Percentiles rank a stretch among this genome's conserved stretches.
Evolutionary conservation across 2,113 vertebrate species (phyloP).

Genomic region (Carassius auratus): DNA sequence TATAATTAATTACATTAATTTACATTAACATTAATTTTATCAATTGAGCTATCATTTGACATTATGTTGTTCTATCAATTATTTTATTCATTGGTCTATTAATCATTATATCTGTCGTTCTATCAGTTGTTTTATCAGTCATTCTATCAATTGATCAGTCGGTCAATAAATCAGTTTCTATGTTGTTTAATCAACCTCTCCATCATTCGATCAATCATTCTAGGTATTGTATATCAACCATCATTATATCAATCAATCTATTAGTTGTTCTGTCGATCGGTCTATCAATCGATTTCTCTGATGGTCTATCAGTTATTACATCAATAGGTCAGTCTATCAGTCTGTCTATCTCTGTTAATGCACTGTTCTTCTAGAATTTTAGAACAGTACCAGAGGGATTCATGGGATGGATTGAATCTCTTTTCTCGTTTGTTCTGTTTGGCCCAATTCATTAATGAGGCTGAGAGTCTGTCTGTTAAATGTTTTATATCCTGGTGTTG

Average conservation of each 20-base stretch:
- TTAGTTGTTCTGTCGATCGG: not conserved
- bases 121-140: conserved; percentile 8
- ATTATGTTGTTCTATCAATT: conserved; percentile 23
- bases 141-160: no score
- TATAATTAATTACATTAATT: no score
- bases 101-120: conserved; percentile 48
- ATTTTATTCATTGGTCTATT: not conserved
- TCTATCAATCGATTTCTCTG: not conserved
- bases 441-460: conserved; percentile 71
- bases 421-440: conserved; percentile 68
- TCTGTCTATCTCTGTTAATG: not conserved
- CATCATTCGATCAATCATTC: not conserved
- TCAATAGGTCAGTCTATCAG: not conserved
- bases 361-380: conserved; percentile 68
- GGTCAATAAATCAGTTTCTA: not conserved
- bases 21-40: conserved; percentile 46
- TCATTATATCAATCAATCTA: not conserved
- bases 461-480: conserved; percentile 60
- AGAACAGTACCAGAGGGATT: conserved; percentile 71
- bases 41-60: not conserved
- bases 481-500: conserved; percentile 59
- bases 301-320: not conserved
- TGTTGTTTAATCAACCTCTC: not conserved
- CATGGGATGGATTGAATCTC: conserved; percentile 72
- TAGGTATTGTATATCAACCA: no score